Conservation (phyloP, 2,797 vertebrate species). For the Silurus lanzhouensis region DNA sequence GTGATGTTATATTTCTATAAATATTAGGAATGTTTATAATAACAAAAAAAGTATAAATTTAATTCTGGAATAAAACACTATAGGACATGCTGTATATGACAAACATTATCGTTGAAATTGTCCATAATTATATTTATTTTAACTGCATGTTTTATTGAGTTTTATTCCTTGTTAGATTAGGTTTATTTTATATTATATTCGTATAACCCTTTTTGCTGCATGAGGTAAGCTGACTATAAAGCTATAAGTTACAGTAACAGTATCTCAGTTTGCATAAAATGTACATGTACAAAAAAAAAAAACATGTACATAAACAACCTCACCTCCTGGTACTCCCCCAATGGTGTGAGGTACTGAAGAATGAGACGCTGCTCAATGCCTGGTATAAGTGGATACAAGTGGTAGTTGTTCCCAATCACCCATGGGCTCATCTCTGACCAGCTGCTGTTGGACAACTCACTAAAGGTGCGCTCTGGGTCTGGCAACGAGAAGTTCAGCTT, state of each 20-base stretch:
- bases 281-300: neutral
- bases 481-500: slow-evolving; percentile 88
- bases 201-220: neutral
- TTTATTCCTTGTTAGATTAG: neutral
- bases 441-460: slow-evolving; percentile 97
- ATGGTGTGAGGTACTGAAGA: slow-evolving; percentile 93
- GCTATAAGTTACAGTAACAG: neutral
- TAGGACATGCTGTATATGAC: neutral
- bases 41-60: neutral
- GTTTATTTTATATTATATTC: neutral
- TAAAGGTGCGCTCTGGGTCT: slow-evolving; percentile 87
- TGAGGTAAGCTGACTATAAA: neutral
- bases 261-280: neutral
- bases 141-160: neutral
- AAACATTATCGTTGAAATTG: neutral
- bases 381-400: slow-evolving; percentile 91
- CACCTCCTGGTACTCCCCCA: slow-evolving; percentile 99
- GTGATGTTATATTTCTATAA: neutral
- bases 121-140: neutral
- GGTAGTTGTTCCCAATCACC: slow-evolving; percentile 98
- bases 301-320: slow-evolving; percentile 39
- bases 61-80: neutral
- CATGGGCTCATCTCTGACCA: slow-evolving; percentile 99
- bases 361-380: slow-evolving; percentile 97
- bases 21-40: neutral